phyloP scores from a whole-genome alignment of 2,113 vertebrate genomes.

The Podarcis cretensis region DNA sequence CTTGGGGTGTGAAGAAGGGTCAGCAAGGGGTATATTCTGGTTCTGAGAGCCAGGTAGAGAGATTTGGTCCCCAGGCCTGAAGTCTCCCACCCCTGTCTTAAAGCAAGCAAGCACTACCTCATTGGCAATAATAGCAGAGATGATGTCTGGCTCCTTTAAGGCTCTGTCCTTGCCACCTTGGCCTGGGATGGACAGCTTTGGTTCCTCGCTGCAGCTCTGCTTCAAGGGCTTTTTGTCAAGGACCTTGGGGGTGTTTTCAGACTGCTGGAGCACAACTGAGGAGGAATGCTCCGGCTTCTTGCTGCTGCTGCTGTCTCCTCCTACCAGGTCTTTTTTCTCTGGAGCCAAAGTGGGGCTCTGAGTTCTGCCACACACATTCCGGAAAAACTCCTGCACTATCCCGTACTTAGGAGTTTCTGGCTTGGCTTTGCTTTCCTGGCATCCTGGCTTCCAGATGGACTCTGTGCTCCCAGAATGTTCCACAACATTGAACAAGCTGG shows the following conservation, averaged over 20 bases:
- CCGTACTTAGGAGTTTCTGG: constrained; percentile 83
- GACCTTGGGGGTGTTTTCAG: constrained; percentile 83
- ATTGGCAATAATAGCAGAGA: constrained; percentile 62
- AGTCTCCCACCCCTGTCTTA: background rate
- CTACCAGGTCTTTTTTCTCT: constrained; percentile 69
- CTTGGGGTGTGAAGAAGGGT: no score
- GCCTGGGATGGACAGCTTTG: constrained; percentile 61
- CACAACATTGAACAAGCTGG: constrained; percentile 96
- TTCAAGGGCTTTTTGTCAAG: constrained; percentile 92
- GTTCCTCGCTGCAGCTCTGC: constrained; percentile 82
- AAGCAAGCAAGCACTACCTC: constrained; percentile 79
- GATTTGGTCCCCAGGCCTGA: no score
- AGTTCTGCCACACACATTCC: constrained; percentile 86
- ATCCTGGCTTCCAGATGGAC: constrained; percentile 87
- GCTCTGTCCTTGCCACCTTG: constrained; percentile 72
- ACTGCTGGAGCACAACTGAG: constrained; percentile 67
- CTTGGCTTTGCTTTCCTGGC: constrained; percentile 76
- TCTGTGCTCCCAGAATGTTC: constrained; percentile 92
- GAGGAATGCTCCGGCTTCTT: constrained; percentile 77
- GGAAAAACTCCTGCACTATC: constrained; percentile 92
- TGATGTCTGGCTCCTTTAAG: constrained; percentile 71
- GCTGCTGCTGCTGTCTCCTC: constrained; percentile 71
- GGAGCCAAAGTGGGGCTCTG: constrained; percentile 69
- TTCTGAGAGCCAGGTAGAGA: no score
- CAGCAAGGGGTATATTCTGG: no score